phyloP scores from a whole-genome alignment of 2,888 invertebrate genomes.

The Pocota personata region DNA sequence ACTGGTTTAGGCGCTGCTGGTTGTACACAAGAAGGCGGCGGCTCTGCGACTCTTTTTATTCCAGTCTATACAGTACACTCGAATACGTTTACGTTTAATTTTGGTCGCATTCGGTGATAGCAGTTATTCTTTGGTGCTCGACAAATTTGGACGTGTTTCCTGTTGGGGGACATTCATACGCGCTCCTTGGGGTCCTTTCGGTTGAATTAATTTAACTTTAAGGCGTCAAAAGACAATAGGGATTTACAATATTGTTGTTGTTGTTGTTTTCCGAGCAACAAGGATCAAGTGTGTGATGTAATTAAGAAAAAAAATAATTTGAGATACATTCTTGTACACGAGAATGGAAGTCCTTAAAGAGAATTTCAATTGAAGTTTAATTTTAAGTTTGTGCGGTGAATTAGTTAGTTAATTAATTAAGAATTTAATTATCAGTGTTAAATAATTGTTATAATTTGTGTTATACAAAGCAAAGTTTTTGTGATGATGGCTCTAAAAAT shows the following conservation, averaged over 20 bases:
- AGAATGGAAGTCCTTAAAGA: background rate
- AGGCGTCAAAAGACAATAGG: constrained; percentile 34
- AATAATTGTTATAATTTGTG: background rate
- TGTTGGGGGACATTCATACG: constrained; percentile 56
- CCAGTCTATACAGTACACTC: constrained; percentile 37
- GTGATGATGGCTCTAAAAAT: constrained; percentile 84
- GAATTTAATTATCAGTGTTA: background rate
- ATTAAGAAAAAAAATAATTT: background rate
- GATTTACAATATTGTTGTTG: constrained; percentile 14
- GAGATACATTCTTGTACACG: constrained; percentile 2
- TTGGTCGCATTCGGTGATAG: constrained; percentile 71
- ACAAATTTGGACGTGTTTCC: constrained; percentile 79
- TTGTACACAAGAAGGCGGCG: constrained; percentile 61
- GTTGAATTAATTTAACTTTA: constrained; percentile 36
- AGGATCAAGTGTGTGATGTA: constrained; percentile 35
- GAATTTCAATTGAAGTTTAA: background rate
- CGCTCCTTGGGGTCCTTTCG: constrained; percentile 65
- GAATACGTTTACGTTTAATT: constrained; percentile 55
- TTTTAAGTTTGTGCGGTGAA: background rate
- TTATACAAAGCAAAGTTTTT: constrained; percentile 7
- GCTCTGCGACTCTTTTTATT: constrained; percentile 47
- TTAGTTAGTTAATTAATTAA: background rate
- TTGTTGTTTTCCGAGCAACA: background rate
- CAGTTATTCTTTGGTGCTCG: constrained; percentile 82
- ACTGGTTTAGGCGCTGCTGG: constrained; percentile 70